A percentile compares a stretch with the other conserved stretches of the same genome.
phyloP scores from a whole-genome alignment of 2,888 invertebrate species.

The Hydroisotoma schaefferi region DNA sequence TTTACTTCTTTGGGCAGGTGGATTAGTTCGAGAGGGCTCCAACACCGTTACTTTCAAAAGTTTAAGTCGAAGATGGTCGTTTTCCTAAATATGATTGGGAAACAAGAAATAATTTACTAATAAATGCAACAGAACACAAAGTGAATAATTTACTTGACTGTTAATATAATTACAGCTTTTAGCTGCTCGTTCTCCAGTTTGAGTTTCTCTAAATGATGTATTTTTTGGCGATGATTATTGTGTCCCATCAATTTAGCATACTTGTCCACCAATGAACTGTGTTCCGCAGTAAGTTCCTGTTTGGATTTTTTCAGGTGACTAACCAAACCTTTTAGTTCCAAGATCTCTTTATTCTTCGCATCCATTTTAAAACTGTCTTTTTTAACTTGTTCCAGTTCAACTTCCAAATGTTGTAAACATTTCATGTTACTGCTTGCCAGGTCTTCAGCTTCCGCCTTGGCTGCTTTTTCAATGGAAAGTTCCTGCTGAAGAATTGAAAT shows the following conservation, averaged over 20 bases:
- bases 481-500: background rate
- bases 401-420: background rate
- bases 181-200: conserved; percentile 26
- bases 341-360: no score
- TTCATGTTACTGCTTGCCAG: no score
- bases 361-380: no score
- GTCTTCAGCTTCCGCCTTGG: no score
- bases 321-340: no score
- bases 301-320: background rate
- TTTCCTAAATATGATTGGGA: conserved; percentile 5
- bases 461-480: no score
- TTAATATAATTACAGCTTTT: conserved; percentile 16
- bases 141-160: background rate
- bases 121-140: background rate
- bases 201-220: conserved; percentile 29
- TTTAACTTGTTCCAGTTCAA: background rate
- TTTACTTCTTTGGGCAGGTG: background rate
- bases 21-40: background rate
- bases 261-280: conserved; percentile 15
- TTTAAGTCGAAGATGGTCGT: background rate
- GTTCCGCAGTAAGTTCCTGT: background rate
- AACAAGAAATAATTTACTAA: background rate
- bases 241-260: conserved; percentile 27
- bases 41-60: background rate
- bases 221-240: conserved; percentile 27